Base-by-base conservation (phyloP, 1,140 invertebrate species). In the Papilio polytes region DNA sequence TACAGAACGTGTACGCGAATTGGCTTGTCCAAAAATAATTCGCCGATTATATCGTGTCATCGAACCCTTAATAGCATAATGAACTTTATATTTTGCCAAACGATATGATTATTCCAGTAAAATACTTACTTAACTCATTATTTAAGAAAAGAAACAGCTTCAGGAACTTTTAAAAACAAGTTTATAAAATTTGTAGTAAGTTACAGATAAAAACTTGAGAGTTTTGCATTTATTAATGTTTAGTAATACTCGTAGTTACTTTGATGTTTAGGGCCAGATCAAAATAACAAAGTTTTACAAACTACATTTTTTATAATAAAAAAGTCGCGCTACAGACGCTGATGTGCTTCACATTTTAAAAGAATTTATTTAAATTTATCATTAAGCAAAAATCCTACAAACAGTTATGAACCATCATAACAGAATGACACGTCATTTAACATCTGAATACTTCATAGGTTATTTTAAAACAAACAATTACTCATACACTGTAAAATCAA, bases 61-160 rank as follows among this genome's bases (percentile, higher is more conserved):
- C 63, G 63, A 70, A 70, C 63, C 63, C 12, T 70, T 18, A 70
- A 70, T 36, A 70, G 26, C 12, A 31, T 31, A 70, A 70, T 18
- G 63, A 70, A 70, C 63, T 70, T 70, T 36, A 31, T 36, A 70
- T 70, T 70, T 70, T 70, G 63, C 63, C 63, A 70, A 70, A 66
- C 22, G 59, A 66, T 26, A 66, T 13, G 12, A 66, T 66, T 66
- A 66, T 59, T 20, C 56, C 56, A 9, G 20, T 26, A 66, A 66
- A 13, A 53, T 63, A 66, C 22, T 66, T 66, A 59, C n/a, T 6
- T 59, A 36, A 22, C 20, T 66, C 10, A 26, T 66, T 31, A 66
- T n/a, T 66, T 53, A 15, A 15, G 48, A 63, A 63, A 26, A 2
- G 22, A 63, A 22, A 63, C 22, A 10, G 26, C 9, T 1, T 13